These are phyloP conservation scores for Melanotaenia maccullochi DNA, from an alignment of 2,797 vertebrate genomes.

Conservation along the genomic window DNA sequence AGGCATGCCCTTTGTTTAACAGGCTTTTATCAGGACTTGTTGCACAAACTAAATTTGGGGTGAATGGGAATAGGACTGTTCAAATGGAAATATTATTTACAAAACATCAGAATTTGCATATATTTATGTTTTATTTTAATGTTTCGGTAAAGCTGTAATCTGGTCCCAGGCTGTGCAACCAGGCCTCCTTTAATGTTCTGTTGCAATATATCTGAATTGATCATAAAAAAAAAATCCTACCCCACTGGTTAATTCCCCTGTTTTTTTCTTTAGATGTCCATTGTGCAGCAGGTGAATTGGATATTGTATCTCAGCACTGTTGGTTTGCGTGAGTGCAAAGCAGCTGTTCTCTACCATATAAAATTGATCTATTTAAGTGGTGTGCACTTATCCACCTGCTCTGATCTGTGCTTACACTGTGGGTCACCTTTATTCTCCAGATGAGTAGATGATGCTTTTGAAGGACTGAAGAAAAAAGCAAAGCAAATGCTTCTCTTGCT, in stretches of 20 bases:
- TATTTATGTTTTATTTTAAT: not conserved
- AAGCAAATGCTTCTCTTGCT: slow-evolving; percentile 31
- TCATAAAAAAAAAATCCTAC: slow-evolving; percentile 59
- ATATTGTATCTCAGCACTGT: slow-evolving; percentile 98
- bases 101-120: slow-evolving; percentile 8
- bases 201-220: slow-evolving; percentile 73
- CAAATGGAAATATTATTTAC: not conserved
- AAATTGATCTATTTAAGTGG: slow-evolving; percentile 90
- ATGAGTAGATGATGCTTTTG: slow-evolving; percentile 26
- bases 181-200: slow-evolving; percentile 76
- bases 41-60: slow-evolving; percentile 67
- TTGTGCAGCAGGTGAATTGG: slow-evolving; percentile 98
- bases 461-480: slow-evolving; percentile 9
- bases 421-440: slow-evolving; percentile 58
- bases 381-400: slow-evolving; percentile 86
- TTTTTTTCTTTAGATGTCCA: slow-evolving; percentile 99
- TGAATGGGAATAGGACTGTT: slow-evolving; percentile 28
- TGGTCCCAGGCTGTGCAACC: slow-evolving; percentile 72
- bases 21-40: slow-evolving; percentile 74
- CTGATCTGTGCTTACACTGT: slow-evolving; percentile 92
- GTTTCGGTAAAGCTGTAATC: slow-evolving; percentile 35
- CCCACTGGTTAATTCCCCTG: slow-evolving; percentile 92
- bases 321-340: slow-evolving; percentile 99
- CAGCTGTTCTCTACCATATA: slow-evolving; percentile 93
- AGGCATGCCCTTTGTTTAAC: slow-evolving; percentile 73